Evolutionary conservation across 2,888 invertebrate species (phyloP), one percentile per base, ranked within the genome.

Genomic region (Eilema depressum): DNA sequence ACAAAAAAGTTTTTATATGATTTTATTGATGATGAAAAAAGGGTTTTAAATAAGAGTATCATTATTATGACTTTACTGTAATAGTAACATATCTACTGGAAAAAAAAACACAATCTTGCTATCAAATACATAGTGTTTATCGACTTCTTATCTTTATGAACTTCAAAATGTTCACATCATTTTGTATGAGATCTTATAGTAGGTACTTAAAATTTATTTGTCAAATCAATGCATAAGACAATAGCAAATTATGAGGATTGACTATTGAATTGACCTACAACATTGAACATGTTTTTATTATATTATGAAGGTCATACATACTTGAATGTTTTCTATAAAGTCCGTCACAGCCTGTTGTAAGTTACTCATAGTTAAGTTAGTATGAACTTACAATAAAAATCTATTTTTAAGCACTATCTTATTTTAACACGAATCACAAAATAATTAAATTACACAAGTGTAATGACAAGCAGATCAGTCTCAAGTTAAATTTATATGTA

Each of bases 271-370:
- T 25, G 17, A 25, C 20, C 26, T 14, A 17, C 25, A 41, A 41
- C 41, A 41, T 17, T 41, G 25, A 26, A 25, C 41, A 20, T 25
- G 23, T 30, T 17, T 7, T 56, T 26, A 30, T 57, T 26, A 41
- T 2, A 33, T 62, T 41, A 47, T 25, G 53, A 61, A 65, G 14
- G n/a, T 73, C 62, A 77, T 84, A 91, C 91, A 86, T 88, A 92
- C 92, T 74, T 85, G 79, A 66, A 78, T 28, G 66, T 83, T 85
- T 74, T 89, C 89, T 67, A 87, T 70, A 69, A 87, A 81, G 66
- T 91, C 90, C 60, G 80, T 83, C 37, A 88, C 63, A 61, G 87
- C 90, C 72, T 86, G 88, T 85, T 89, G 75, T 77, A 91, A 83
- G 73, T 88, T 88, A 84, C 81, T 88, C 91, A 91, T 92, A 62